These are phyloP conservation scores for Villa cingulata DNA, from an alignment of 2,888 invertebrate species.

Conservation along the genomic window DNA sequence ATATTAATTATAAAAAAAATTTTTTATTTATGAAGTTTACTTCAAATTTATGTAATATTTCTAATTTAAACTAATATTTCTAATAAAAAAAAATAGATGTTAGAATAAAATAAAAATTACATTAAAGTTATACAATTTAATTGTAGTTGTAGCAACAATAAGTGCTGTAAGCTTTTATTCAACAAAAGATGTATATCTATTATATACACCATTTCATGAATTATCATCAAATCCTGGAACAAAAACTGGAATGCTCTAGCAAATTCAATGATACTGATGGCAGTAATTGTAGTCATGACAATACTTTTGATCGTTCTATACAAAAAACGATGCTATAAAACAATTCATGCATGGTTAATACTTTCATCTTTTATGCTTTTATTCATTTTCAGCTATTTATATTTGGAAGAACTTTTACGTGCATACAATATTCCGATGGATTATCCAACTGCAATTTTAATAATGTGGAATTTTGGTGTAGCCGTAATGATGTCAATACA, in stretches of 20 bases:
- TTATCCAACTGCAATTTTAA: slow-evolving; percentile 68
- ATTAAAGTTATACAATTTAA: no score
- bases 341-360: slow-evolving; percentile 96
- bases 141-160: slow-evolving; percentile 96
- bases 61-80: no score
- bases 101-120: no score
- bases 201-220: slow-evolving; percentile 98
- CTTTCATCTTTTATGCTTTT: slow-evolving; percentile 88
- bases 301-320: slow-evolving; percentile 86
- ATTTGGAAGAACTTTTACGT: slow-evolving; percentile 79
- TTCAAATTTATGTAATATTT: no score
- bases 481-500: slow-evolving; percentile 98
- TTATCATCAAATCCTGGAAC: slow-evolving; percentile 74
- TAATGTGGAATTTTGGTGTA: slow-evolving; percentile 96
- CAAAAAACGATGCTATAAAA: slow-evolving; percentile 90
- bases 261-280: slow-evolving; percentile 87
- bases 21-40: no score
- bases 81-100: no score
- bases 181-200: slow-evolving; percentile 71
- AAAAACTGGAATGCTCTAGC: slow-evolving; percentile 92
- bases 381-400: slow-evolving; percentile 89
- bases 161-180: slow-evolving; percentile 87
- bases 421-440: slow-evolving; percentile 96
- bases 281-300: slow-evolving; percentile 91
- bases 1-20: no score